Evolutionary conservation across 2,113 vertebrate species (phyloP).

Genomic region (Fulica atra): DNA sequence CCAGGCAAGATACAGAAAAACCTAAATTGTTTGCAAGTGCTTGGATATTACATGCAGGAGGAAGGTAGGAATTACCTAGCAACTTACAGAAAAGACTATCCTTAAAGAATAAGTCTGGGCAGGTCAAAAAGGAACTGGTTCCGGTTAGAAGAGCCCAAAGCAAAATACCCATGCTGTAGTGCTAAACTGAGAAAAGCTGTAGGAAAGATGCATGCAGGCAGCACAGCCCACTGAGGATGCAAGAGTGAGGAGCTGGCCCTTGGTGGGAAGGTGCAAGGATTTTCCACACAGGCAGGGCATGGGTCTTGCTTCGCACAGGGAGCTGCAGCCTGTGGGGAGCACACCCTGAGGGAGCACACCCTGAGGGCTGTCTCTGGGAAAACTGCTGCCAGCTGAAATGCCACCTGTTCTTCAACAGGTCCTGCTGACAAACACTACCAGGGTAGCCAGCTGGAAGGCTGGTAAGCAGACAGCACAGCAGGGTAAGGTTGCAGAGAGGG

Average conservation of each 20-base stretch:
- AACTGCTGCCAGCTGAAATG: background rate
- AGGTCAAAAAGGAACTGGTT: background rate
- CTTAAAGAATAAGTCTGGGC: background rate
- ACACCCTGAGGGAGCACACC: no score
- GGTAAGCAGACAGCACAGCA: background rate
- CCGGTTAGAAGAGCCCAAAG: background rate
- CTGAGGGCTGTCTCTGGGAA: background rate
- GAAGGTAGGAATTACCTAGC: background rate
- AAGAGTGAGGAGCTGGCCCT: background rate
- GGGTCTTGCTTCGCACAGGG: background rate
- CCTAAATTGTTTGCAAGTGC: background rate
- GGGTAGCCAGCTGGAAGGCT: background rate
- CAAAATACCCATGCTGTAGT: background rate
- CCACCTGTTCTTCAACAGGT: background rate
- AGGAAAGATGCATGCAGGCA: background rate
- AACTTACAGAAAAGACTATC: background rate
- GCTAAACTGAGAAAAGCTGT: background rate
- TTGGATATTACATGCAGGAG: background rate
- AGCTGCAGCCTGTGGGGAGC: background rate
- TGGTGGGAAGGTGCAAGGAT: background rate
- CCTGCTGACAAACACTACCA: background rate
- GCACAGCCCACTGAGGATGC: background rate
- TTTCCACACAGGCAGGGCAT: fast-evolving
- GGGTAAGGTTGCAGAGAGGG: background rate
- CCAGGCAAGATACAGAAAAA: background rate